phyloP scores from a whole-genome alignment of 2,113 vertebrate genomes.

The Serilophus lunatus region DNA sequence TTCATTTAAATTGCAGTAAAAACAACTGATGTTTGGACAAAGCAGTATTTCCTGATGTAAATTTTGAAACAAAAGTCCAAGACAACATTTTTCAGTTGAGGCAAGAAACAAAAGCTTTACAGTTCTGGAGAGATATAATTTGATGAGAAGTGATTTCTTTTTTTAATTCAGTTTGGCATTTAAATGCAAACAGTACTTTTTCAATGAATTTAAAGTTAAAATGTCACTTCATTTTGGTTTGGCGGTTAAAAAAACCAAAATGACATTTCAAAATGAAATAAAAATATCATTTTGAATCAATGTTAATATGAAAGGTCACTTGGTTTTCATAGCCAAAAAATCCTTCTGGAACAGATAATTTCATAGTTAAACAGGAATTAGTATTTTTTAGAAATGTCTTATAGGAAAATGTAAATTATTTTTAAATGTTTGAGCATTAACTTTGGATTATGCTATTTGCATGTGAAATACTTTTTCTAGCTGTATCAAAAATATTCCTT shows the following conservation, averaged over 20 bases:
- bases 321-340: conserved; percentile 4
- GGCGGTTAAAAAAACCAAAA: not conserved
- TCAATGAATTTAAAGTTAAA: conserved; percentile 15
- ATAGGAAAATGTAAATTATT: not conserved
- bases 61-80: not conserved
- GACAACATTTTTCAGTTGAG: not conserved
- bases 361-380: not conserved
- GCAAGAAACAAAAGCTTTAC: not conserved
- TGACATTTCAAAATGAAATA: conserved; percentile 46
- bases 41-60: not conserved
- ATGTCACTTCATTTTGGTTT: conserved; percentile 21
- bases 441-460: not conserved
- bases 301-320: conserved; percentile 42
- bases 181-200: conserved; percentile 6
- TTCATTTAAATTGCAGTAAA: not conserved
- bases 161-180: not conserved
- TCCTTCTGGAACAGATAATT: not conserved
- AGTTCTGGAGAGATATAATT: not conserved
- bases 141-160: not conserved
- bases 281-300: conserved; percentile 38
- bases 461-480: not conserved
- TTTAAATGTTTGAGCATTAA: not conserved
- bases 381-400: not conserved
- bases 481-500: not conserved
- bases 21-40: not conserved